These are phyloP conservation scores for Adelges cooleyi DNA, from an alignment of 1,140 invertebrate genomes.

Conservation along the genomic window DNA sequence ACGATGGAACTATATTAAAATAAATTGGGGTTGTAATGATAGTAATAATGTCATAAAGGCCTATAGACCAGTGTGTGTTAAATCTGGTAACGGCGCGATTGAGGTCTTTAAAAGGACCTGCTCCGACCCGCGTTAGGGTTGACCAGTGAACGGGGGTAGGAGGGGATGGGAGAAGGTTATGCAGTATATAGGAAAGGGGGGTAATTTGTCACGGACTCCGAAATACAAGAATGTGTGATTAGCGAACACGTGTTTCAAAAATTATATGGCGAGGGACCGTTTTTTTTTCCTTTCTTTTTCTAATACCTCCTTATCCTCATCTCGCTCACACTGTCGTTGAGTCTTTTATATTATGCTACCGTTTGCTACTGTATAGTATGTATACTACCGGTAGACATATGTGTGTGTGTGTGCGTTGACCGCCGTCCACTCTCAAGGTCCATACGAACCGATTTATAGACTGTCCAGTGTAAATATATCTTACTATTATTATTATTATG, in stretches of 20 bases:
- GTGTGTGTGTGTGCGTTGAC: neutral
- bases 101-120: neutral
- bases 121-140: no score
- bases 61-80: neutral
- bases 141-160: neutral
- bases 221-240: constrained; percentile 27
- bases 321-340: neutral
- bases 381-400: neutral
- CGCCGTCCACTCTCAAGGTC: no score
- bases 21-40: no score
- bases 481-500: no score
- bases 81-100: constrained; percentile 8
- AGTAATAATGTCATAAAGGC: no score
- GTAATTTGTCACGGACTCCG: constrained; percentile 27
- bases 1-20: no score
- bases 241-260: constrained; percentile 23
- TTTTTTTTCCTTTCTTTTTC: neutral
- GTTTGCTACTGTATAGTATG: no score
- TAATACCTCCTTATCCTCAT: neutral
- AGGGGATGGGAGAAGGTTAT: neutral
- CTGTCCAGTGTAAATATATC: no score
- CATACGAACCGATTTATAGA: no score
- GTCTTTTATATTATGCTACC: no score
- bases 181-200: neutral
- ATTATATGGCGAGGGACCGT: neutral